Base-by-base conservation (phyloP, 1,140 invertebrate genomes). In the Pinna nobilis region DNA sequence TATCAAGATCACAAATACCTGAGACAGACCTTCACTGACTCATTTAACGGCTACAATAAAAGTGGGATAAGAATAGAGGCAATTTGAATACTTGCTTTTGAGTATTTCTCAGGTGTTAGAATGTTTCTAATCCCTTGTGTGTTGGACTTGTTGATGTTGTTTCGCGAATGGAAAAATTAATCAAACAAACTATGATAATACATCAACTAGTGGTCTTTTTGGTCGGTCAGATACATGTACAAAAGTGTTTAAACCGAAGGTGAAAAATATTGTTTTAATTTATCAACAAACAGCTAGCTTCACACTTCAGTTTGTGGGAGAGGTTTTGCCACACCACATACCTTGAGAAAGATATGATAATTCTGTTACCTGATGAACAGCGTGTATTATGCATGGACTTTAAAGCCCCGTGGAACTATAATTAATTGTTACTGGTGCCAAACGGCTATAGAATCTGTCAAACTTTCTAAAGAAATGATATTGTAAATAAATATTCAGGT, bases 341-440 rank as follows among this genome's bases (percentile, higher is more conserved):
- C 39, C 35, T 39, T 41, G n/a, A n/a, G 28, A 63, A 63, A 41
- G 37, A 63, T 44, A 25, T 63, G 18, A 41, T 15, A 63, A 37
- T 32, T 20, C 39, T 4, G 28, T 25, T 18, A 41, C 25, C 33
- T 59, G 55, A 32, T n/a, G 33, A 28, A 15, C 25, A 33, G 28
- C 9, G 9, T 44, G 44, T 37, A 63, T 41, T 63, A 3, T 63
- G 44, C 59, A 63, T 63, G 59, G 59, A 41, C 23, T 63, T 63
- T 23, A 63, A 63, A 61, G 44, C 28, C 59, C 32, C 59, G 35
- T 30, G 28, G 25, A 25, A 59, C 28, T 15, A 33, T 59, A n/a
- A 63, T 63, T 63, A 63, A 41, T 35, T n/a, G 23, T 28, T 20
- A 11, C 59, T 41, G 35, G 59, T 63, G 59, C 59, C 37, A 35